Base-by-base conservation (phyloP, 1,140 invertebrate species). In the Ips typographus region DNA sequence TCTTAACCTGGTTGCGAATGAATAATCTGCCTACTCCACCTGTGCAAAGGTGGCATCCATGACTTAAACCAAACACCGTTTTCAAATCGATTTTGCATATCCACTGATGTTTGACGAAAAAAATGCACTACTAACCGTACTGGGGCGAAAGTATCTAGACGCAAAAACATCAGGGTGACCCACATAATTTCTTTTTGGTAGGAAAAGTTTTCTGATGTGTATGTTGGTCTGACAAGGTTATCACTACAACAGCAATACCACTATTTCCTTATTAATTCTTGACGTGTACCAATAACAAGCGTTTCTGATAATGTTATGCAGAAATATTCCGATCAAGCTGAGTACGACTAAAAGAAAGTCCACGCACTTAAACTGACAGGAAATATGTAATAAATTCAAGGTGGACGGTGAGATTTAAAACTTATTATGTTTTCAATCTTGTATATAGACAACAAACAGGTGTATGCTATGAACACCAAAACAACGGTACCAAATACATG, bases 321-420 rank as follows among this genome's bases (percentile, higher is more conserved):
- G 44, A 49, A 22, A 49, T 49, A 49, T 49, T 49, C 44, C 44
- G 44, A 22, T 49, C 44, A 49, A 49, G 44, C 44, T 61, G 8
- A 42, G 39, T 8, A 7, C 5, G 37, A 55, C 37, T 2, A 36
- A 55, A 55, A 55, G 52, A 55, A 55, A 55, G 52, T 55, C 52
- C n/a, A 37, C 37, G 52, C 52, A 22, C 5, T 55, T 55, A 55
- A 8, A 55, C 6, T 55, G n/a, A 55, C 22, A 22, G 22, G 22
- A 22, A 22, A 22, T 22, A 22, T 55, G 4, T 36, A 55, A 36
- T 36, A 2, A 55, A 37, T 55, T 55, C 52, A 55, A 55, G 52
- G 52, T 37, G 52, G 52, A 47, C 4, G 44, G 44, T 5, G n/a
- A 47, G 4, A 47, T 47, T 47, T 47, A 5, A 4, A 47, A 47